Conservation (phyloP, 2,797 vertebrate genomes). For the Enteromius viviparus region DNA sequence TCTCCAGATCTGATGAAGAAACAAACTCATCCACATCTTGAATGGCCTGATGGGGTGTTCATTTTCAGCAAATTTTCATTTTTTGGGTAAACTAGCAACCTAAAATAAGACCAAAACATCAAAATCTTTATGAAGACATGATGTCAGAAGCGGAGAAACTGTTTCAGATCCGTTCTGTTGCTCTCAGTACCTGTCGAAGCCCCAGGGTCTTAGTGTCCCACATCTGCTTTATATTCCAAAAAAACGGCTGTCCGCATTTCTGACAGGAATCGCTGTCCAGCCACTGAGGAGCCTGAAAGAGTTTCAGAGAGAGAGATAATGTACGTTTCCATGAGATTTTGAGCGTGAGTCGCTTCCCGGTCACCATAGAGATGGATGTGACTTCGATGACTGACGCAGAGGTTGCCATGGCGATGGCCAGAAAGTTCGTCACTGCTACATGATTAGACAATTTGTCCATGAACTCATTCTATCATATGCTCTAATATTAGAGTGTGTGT, state of each 20-base stretch:
- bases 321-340: background rate
- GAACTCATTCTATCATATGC: background rate
- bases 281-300: conserved; percentile 85
- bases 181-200: conserved; percentile 86
- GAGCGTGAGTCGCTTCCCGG: background rate
- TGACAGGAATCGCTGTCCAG: conserved; percentile 88
- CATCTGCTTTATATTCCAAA: conserved; percentile 94
- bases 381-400: conserved; percentile 11
- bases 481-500: conserved; percentile 75
- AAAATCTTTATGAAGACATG: background rate
- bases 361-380: conserved; percentile 24
- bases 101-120: no score
- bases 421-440: background rate
- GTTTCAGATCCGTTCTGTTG: background rate
- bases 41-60: background rate
- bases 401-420: background rate
- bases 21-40: background rate
- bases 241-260: conserved; percentile 87
- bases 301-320: conserved; percentile 8
- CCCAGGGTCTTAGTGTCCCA: conserved; percentile 94
- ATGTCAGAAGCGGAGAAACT: background rate
- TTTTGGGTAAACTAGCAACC: background rate
- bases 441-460: background rate
- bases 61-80: background rate
- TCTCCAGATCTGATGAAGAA: background rate